Evolutionary conservation across 1,140 invertebrate species (phyloP), one percentile per base, ranked within the genome.

Genomic region (Lepidurus apus): DNA sequence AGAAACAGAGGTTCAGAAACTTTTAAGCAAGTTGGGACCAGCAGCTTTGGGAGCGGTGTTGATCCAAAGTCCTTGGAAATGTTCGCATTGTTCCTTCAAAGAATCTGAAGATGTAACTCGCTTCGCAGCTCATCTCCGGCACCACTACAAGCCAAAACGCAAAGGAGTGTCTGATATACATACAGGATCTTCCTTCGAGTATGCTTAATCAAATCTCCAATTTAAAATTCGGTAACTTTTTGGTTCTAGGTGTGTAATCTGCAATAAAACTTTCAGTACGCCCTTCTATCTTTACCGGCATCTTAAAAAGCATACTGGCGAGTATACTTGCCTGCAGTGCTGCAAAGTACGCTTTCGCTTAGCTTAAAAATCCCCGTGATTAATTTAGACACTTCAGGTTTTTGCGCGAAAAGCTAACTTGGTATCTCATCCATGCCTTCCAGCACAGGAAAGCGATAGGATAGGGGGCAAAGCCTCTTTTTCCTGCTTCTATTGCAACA

Each of bases 31-130:
- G 13, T 65, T 65, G 10, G 53, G 53, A 17, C 53, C 53, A 21
- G 53, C 53, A n/a, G 53, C 53, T 21, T 65, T 65, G 13, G 53
- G 53, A 7, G 53, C 53, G 7, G 53, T 65, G 53, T 6, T 65
- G 6, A 8, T 65, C 21, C 53, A 65, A 17, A 21, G 53, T 9
- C 53, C 53, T 17, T 65, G 53, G 53, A 65, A 65, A 3, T 65
- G 53, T 21, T 21, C 53, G 8, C 53, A 65, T 65, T 65, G 53
- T 17, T 65, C 53, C 1, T 65, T 65, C 3, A 65, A 65, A 65
- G 53, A 65, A 65, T 65, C 53, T 21, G 53, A 65, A 65, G 53
- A 65, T 17, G 53, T 65, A n/a, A 65, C 53, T 13, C 53, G 53
- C 17, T 21, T 65, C 6, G 53, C 53, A 17, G n/a, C 17, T n/a